Evolutionary conservation across 2,797 vertebrate species (phyloP).

Genomic region (Danio albolineatus): DNA sequence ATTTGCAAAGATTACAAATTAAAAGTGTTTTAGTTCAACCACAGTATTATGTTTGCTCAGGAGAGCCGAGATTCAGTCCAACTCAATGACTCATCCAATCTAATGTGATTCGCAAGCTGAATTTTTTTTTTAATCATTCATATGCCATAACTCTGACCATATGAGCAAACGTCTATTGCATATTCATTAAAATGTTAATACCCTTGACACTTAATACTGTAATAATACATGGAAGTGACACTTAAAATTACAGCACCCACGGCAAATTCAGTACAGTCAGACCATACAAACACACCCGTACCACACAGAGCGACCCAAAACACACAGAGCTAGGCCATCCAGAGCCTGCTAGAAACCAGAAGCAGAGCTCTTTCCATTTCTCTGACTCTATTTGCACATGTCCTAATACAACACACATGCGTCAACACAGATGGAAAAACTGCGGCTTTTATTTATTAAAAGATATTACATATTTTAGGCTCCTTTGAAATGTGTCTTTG

Average conservation of each 20-base stretch:
- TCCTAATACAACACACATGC: constrained; percentile 25
- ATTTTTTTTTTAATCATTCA: constrained; percentile 55
- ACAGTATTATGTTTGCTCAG: constrained; percentile 54
- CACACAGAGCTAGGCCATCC: constrained; percentile 45
- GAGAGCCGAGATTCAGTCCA: constrained; percentile 44
- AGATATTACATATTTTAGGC: not conserved
- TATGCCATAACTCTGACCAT: constrained; percentile 57
- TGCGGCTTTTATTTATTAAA: not conserved
- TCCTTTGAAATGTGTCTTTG: not conserved
- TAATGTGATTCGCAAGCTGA: constrained; percentile 54
- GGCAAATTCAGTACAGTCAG: constrained; percentile 35
- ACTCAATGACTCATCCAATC: constrained; percentile 58
- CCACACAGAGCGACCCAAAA: constrained; percentile 57
- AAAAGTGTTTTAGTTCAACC: constrained; percentile 47
- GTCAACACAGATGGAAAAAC: constrained; percentile 26
- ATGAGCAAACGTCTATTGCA: constrained; percentile 57
- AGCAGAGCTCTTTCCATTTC: constrained; percentile 39
- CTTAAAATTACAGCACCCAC: constrained; percentile 53
- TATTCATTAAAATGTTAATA: constrained; percentile 63
- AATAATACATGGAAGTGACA: constrained; percentile 58
- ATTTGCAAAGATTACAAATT: constrained; percentile 59
- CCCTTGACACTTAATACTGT: constrained; percentile 62
- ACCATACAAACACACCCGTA: constrained; percentile 48
- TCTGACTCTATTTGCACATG: not conserved
- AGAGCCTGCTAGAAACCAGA: constrained; percentile 39